Percentiles rank a stretch among this genome's conserved stretches.
These are phyloP conservation scores for Columba livia DNA, from an alignment of 2,113 vertebrate genomes.

Conservation along the genomic window DNA sequence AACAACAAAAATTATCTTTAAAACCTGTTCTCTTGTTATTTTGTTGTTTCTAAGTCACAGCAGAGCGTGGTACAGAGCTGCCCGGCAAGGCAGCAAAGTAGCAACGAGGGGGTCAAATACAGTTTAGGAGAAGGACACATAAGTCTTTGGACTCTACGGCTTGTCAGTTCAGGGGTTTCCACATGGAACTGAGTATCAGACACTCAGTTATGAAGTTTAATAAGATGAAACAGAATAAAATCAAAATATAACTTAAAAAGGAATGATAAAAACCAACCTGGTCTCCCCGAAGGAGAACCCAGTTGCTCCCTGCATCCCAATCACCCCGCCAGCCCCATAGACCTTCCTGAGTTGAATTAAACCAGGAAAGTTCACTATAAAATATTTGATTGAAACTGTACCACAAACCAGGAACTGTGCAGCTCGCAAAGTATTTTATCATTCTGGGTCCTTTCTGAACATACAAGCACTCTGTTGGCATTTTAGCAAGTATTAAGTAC, in stretches of 20 bases:
- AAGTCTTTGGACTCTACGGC: background rate
- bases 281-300: background rate
- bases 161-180: background rate
- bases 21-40: no score
- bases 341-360: background rate
- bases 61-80: background rate
- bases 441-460: background rate
- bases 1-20: no score
- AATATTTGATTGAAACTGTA: fast-evolving
- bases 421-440: background rate
- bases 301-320: no score
- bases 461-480: background rate
- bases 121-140: background rate
- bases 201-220: background rate
- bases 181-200: background rate
- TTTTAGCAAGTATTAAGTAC: background rate
- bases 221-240: background rate
- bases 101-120: background rate
- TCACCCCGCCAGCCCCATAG: background rate
- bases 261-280: no score
- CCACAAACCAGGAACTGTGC: background rate
- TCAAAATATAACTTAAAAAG: no score
- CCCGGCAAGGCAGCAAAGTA: background rate
- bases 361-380: background rate
- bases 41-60: background rate